These are phyloP conservation scores for Metridium senile DNA, from an alignment of 92 coral and sea anemone species.

Conservation along the genomic window DNA sequence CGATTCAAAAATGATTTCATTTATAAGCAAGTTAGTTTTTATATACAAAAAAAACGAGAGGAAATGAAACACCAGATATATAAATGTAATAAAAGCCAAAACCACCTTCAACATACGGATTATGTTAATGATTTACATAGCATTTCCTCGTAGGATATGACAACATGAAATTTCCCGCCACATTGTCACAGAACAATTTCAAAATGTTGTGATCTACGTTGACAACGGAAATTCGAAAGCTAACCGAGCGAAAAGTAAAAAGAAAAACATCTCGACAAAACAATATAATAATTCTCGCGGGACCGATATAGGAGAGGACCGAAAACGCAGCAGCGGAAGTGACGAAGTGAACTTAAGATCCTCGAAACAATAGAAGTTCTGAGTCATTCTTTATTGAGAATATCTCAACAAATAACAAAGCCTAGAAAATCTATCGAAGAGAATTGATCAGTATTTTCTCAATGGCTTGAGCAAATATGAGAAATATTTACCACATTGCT, in stretches of 20 bases:
- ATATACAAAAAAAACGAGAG: background rate
- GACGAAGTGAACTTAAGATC: background rate
- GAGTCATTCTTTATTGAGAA: background rate
- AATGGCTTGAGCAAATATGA: slow-evolving; percentile 16
- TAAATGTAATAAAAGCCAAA: slow-evolving; percentile 6
- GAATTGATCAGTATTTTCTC: background rate
- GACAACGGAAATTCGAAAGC: slow-evolving; percentile 1
- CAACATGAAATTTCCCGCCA: slow-evolving; percentile 47
- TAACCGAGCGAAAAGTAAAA: slow-evolving; percentile 11
- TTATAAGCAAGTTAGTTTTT: slow-evolving; percentile 36
- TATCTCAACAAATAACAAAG: background rate
- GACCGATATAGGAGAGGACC: background rate
- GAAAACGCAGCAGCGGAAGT: slow-evolving; percentile 16
- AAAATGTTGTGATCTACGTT: slow-evolving; percentile 11
- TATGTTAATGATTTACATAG: background rate
- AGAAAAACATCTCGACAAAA: background rate
- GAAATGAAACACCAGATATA: slow-evolving; percentile 9
- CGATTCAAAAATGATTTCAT: slow-evolving; percentile 69
- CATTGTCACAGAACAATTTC: slow-evolving; percentile 15
- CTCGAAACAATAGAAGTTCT: slow-evolving; percentile 1
- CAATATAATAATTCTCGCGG: slow-evolving; percentile 2
- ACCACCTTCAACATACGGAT: background rate
- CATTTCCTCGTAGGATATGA: slow-evolving; percentile 1
- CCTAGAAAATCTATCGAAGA: background rate
- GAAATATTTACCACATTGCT: slow-evolving; percentile 33